A percentile compares a stretch with the other conserved stretches of the same genome.
phyloP scores from a whole-genome alignment of 2,113 vertebrate genomes.

The Sus scrofa region T2T-Sscrofa CM000817.6:165679001-165679500 shows the following conservation, averaged over 20 bases:
- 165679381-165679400: not conserved
- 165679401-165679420: not conserved
- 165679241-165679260: not conserved
- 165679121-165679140: not conserved
- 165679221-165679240: slow-evolving; percentile 26
- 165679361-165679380: not conserved
- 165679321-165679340: not conserved
- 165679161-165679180: not conserved
- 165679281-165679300: not conserved
- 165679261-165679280: not conserved
- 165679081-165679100: not conserved
- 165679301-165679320: not conserved
- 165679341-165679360: not conserved
- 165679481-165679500: not conserved
- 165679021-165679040: not conserved
- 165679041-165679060: not conserved
- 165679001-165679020: not conserved
- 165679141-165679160: not conserved
- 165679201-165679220: not conserved
- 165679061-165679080: not conserved
- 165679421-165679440: not conserved
- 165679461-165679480: not conserved
- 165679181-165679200: not conserved
- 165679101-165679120: not conserved
- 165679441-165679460: not conserved